Evolutionary conservation across 2,113 vertebrate genomes (phyloP), one percentile per base, ranked within the genome.

Genomic region (Serilophus lunatus): DNA sequence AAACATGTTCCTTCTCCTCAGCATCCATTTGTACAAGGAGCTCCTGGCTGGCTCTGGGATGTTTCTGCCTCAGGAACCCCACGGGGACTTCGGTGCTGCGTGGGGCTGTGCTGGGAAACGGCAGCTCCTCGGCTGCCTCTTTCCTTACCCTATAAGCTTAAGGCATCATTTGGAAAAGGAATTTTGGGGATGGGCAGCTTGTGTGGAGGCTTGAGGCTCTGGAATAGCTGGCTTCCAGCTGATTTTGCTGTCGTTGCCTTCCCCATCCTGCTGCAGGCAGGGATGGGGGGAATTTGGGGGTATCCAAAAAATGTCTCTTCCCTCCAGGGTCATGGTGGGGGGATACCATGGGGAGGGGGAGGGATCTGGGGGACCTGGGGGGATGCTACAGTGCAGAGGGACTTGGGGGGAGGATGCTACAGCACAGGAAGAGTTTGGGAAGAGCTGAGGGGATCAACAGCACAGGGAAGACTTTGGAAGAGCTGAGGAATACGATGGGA

Each of bases 71-170:
- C 1, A 2, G 35, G 36, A 77, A 22, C 74, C 66, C 71, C 12
- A 1, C 1, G 0, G 79, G 69, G 72, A 25, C 31, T 49, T 53
- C 4, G 4, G 60, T 7, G 10, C 83, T 6, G 0, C 24, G 29
- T 8, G 2, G 0, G 47, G 10, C 0, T 6, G 47, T 18, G 51
- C 17, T 40, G 60, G 35, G 1, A 0, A 6, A 6, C 3, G 10
- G 50, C 64, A 61, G 59, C 65, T 66, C 17, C 35, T 65, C 1
- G 0, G 13, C 71, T 29, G 45, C 20, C 11, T 12, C 13, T 42
- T 29, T 57, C 33, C 28, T 35, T 51, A 31, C 36, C 59, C 49
- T 29, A 2, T 1, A 3, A 50, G 51, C 23, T 3, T 2, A 44
- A 44, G 16, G 44, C 16, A 44, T 44, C 44, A 13, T 4, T 35